Percentiles rank a stretch among this genome's conserved stretches.
phyloP scores from a whole-genome alignment of 2,797 vertebrate genomes.

The Acrossocheilus wenchowensis region DNA sequence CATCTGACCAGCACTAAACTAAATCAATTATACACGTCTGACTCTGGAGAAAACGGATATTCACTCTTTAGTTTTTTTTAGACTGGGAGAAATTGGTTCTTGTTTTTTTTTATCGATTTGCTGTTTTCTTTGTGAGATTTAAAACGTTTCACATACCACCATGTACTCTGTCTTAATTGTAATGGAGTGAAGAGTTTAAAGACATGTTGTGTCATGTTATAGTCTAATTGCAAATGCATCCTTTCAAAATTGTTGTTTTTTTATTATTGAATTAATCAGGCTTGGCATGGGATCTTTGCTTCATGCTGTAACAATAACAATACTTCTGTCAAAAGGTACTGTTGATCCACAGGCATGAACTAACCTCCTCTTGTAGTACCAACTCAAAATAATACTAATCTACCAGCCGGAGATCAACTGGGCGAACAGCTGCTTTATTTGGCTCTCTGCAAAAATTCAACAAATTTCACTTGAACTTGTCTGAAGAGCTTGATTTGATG shows the following conservation, averaged over 20 bases:
- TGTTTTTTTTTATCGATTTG: background rate
- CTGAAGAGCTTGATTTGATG: constrained; percentile 41
- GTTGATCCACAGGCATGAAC: constrained; percentile 91
- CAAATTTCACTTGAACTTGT: background rate
- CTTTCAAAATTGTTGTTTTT: background rate
- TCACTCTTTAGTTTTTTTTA: background rate
- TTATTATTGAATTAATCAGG: constrained; percentile 57
- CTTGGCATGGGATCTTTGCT: constrained; percentile 69
- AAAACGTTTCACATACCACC: background rate
- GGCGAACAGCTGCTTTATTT: constrained; percentile 33
- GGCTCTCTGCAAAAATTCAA: constrained; percentile 9
- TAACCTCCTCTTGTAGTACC: constrained; percentile 80
- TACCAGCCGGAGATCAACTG: constrained; percentile 53
- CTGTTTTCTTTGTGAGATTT: constrained; percentile 4
- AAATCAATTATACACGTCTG: constrained; percentile 11
- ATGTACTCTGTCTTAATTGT: background rate
- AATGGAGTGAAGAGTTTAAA: background rate
- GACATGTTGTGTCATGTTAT: background rate
- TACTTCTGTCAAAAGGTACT: constrained; percentile 63
- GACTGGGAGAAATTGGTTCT: constrained; percentile 1
- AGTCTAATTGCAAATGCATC: background rate
- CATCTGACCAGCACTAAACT: constrained; percentile 48
- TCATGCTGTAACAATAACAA: constrained; percentile 65
- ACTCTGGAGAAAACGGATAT: background rate
- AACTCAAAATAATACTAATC: constrained; percentile 52